phyloP scores from a whole-genome alignment of 2,797 vertebrate species.

The Pteronotus mesoamericanus region DNA sequence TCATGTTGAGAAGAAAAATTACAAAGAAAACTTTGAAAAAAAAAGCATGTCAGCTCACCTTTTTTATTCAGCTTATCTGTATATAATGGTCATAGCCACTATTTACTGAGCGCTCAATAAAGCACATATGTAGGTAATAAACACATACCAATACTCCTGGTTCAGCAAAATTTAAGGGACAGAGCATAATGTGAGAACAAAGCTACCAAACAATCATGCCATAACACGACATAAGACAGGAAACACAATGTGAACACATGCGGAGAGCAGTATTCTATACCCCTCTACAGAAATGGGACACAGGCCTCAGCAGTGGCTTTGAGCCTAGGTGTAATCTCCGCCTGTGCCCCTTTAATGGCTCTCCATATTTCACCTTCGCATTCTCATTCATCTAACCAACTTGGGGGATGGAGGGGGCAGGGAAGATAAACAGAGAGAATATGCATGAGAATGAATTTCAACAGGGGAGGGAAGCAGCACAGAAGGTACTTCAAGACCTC shows the following conservation, averaged over 20 bases:
- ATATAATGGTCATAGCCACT: background rate
- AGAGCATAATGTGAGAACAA: background rate
- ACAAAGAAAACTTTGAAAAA: background rate
- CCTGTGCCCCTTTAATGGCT: background rate
- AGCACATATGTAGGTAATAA: background rate
- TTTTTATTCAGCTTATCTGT: background rate
- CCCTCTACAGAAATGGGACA: background rate
- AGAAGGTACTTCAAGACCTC: background rate
- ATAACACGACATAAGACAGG: background rate
- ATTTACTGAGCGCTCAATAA: constrained; percentile 2
- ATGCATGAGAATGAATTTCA: background rate
- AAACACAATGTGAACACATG: background rate
- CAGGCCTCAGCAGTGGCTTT: background rate
- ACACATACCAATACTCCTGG: background rate
- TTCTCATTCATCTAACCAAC: background rate
- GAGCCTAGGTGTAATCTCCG: background rate
- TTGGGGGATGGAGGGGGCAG: background rate
- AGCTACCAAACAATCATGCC: background rate
- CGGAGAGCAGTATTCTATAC: background rate
- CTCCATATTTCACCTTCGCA: background rate
- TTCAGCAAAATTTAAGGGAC: background rate
- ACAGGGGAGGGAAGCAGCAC: background rate
- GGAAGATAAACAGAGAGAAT: background rate
- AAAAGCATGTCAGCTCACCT: background rate
- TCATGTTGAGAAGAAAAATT: background rate